A percentile compares a stretch with the other conserved stretches of the same genome.
phyloP scores from a whole-genome alignment of 1,140 invertebrate species.

The Drosophila sechellia region DNA sequence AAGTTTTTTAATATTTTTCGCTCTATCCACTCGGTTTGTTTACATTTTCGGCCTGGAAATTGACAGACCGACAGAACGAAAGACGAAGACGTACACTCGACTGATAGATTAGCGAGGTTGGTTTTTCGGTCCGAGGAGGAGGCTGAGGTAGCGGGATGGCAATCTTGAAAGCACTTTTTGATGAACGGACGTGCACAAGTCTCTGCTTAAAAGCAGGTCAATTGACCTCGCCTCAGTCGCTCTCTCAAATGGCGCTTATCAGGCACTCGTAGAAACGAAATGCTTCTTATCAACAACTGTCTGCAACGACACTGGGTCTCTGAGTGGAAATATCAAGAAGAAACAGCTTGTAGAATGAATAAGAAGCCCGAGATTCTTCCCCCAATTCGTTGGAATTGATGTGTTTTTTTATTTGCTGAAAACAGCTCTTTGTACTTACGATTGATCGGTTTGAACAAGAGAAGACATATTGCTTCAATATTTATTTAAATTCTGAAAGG shows the following conservation, averaged over 20 bases:
- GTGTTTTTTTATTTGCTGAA: slow-evolving; percentile 7
- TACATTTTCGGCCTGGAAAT: slow-evolving; percentile 54
- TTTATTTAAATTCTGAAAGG: not conserved
- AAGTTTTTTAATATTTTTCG: slow-evolving; percentile 16
- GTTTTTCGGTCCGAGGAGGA: slow-evolving; percentile 1
- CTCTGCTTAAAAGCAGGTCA: slow-evolving; percentile 59
- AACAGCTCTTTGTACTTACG: slow-evolving; percentile 8
- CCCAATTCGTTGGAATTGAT: slow-evolving; percentile 14
- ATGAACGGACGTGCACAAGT: slow-evolving; percentile 40
- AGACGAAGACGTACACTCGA: slow-evolving; percentile 25
- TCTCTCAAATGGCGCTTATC: slow-evolving; percentile 56
- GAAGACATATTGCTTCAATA: slow-evolving; percentile 6
- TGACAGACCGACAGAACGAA: slow-evolving; percentile 43
- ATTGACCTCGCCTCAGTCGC: slow-evolving; percentile 53
- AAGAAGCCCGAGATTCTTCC: slow-evolving; percentile 22
- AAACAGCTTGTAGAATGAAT: slow-evolving; percentile 15
- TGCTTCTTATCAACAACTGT: slow-evolving; percentile 53
- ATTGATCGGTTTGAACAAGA: not conserved
- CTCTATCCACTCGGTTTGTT: slow-evolving; percentile 40
- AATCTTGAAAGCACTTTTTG: slow-evolving; percentile 40
- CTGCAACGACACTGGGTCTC: slow-evolving; percentile 30
- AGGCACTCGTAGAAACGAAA: slow-evolving; percentile 49
- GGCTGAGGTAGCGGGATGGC: not conserved
- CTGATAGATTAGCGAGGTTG: slow-evolving; percentile 22
- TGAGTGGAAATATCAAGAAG: slow-evolving; percentile 27